phyloP scores from a whole-genome alignment of 2,113 vertebrate species.

The Spermophilus dauricus region DNA sequence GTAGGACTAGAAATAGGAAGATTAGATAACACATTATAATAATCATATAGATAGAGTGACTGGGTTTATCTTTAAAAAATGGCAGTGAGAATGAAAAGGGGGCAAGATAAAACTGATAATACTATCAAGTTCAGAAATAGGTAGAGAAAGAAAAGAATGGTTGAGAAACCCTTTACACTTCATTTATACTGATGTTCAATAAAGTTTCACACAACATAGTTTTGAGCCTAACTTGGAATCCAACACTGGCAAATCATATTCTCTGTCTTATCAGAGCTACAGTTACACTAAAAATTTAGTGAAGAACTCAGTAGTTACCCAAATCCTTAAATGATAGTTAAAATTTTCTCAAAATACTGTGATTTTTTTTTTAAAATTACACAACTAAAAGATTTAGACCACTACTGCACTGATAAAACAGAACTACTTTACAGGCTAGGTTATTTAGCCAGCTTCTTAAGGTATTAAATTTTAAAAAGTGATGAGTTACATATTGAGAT shows the following conservation, averaged over 20 bases:
- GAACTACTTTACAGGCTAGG: slow-evolving; percentile 5
- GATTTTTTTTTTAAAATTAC: no score
- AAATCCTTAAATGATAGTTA: neutral
- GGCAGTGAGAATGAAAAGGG: neutral
- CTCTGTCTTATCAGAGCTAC: neutral
- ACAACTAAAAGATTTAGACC: neutral
- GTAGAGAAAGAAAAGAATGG: neutral
- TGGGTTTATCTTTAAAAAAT: neutral
- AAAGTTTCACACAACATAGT: slow-evolving; percentile 15
- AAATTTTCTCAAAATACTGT: no score
- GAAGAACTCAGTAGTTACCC: slow-evolving; percentile 38
- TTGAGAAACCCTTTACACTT: neutral
- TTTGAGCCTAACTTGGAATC: slow-evolving; percentile 5
- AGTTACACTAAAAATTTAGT: neutral
- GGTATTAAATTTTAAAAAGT: slow-evolving; percentile 35
- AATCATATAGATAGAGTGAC: neutral
- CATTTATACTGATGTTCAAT: neutral
- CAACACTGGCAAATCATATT: neutral
- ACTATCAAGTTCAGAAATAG: neutral
- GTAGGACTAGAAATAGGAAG: neutral
- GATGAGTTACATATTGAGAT: neutral
- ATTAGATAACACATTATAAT: neutral
- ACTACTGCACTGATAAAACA: slow-evolving; percentile 32
- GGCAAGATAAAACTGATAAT: neutral
- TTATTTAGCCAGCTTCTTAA: slow-evolving; percentile 19